Evolutionary conservation across 2,888 invertebrate species (phyloP).

Genomic region (Protonemura montana): DNA sequence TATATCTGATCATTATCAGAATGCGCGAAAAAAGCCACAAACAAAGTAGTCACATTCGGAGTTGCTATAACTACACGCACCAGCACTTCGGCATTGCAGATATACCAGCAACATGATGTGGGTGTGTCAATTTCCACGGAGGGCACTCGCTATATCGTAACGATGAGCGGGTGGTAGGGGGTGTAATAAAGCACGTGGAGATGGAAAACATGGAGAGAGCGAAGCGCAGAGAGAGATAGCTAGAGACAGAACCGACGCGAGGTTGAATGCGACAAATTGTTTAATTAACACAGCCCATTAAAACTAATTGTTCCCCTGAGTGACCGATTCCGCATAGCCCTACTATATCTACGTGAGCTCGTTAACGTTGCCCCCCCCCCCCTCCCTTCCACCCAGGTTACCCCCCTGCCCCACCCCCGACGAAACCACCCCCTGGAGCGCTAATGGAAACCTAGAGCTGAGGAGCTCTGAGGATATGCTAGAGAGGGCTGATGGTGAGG

Average conservation of each 20-base stretch:
- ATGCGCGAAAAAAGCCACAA: background rate
- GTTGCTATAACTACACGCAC: background rate
- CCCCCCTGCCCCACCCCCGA: background rate
- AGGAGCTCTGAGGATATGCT: background rate
- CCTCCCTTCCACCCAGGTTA: background rate
- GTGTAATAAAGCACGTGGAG: background rate
- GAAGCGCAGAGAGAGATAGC: background rate
- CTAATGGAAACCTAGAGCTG: background rate
- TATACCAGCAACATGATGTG: background rate
- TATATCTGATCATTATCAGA: background rate
- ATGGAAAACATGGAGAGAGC: background rate
- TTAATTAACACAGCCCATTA: constrained; percentile 51
- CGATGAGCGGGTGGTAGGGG: background rate
- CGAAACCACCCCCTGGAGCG: background rate
- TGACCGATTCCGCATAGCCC: constrained; percentile 20
- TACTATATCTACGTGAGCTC: constrained; percentile 12
- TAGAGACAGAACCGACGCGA: background rate
- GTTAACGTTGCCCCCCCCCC: background rate
- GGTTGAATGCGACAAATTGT: constrained; percentile 48
- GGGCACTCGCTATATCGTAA: background rate
- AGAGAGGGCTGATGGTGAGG: background rate
- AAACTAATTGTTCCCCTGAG: constrained; percentile 51
- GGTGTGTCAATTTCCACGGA: background rate
- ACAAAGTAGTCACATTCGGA: background rate
- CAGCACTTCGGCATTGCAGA: background rate